Evolutionary conservation across 1,140 invertebrate species (phyloP).

Genomic region (Caenorhabditis brenneri): DNA sequence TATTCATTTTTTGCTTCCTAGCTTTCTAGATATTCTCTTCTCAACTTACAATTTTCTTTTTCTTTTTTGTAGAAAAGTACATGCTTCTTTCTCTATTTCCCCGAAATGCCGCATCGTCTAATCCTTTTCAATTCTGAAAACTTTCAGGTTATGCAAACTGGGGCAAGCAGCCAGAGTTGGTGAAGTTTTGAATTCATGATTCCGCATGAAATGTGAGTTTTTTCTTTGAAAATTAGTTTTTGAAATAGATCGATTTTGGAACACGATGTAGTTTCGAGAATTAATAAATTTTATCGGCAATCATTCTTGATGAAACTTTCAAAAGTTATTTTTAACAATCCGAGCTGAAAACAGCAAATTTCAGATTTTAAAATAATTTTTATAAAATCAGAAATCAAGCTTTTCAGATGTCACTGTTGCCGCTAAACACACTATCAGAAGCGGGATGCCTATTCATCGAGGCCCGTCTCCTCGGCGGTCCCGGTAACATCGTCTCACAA

Average conservation of each 20-base stretch:
- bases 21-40: no score
- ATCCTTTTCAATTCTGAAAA: no score
- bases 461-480: conserved; percentile 36
- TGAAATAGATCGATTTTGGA: no score
- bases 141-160: conserved; percentile 20
- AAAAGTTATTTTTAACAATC: no score
- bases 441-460: conserved; percentile 45
- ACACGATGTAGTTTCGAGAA: no score
- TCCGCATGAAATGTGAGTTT: conserved; percentile 21
- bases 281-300: no score
- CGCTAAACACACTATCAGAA: conserved; percentile 40
- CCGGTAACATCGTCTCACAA: conserved; percentile 35
- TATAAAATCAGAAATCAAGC: not conserved
- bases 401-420: conserved; percentile 50
- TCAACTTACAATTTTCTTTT: no score
- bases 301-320: no score
- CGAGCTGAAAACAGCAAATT: no score
- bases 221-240: not conserved
- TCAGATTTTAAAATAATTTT: no score
- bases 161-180: not conserved
- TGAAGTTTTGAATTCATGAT: conserved; percentile 12
- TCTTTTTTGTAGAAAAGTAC: no score
- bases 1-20: not conserved
- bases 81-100: not conserved
- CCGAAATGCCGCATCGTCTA: no score